Conservation (phyloP, 2,113 vertebrate genomes). For the Scalopus aquaticus region DNA sequence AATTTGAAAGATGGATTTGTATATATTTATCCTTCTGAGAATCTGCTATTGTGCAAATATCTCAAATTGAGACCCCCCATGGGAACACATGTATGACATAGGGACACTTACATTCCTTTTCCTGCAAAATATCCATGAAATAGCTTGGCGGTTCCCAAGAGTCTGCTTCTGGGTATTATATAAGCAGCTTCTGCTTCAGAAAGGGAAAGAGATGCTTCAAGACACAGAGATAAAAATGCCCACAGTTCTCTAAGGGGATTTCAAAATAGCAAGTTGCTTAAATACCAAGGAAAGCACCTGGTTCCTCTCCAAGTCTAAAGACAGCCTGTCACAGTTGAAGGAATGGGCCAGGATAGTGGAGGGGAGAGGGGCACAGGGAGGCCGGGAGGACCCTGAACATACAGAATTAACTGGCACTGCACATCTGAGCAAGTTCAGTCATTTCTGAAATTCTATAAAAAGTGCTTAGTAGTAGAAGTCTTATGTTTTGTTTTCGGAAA, state of each 20-base stretch:
- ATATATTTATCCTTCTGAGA: constrained; percentile 61
- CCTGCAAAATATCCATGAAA: constrained; percentile 67
- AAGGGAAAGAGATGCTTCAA: constrained; percentile 60
- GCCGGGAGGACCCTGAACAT: neutral
- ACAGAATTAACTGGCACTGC: neutral
- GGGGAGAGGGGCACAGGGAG: neutral
- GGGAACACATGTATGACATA: constrained; percentile 42
- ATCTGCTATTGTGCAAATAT: constrained; percentile 74
- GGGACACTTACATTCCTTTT: neutral
- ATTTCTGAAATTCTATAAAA: constrained; percentile 9
- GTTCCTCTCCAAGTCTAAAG: constrained; percentile 68
- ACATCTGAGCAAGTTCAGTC: neutral
- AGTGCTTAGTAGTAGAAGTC: neutral
- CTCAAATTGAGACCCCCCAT: constrained; percentile 58
- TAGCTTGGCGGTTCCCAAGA: constrained; percentile 57
- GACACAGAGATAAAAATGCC: constrained; percentile 77
- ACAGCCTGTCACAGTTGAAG: constrained; percentile 12
- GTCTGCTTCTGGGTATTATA: constrained; percentile 64
- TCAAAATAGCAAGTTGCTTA: constrained; percentile 79
- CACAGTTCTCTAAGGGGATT: constrained; percentile 73
- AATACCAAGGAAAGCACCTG: constrained; percentile 75
- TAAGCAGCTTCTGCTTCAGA: constrained; percentile 74
- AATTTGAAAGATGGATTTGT: constrained; percentile 60
- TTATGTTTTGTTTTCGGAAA: constrained; percentile 1
- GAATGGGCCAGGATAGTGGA: neutral